Evolutionary conservation across 2,888 invertebrate species (phyloP).

Genomic region (Lottia gigantea): DNA sequence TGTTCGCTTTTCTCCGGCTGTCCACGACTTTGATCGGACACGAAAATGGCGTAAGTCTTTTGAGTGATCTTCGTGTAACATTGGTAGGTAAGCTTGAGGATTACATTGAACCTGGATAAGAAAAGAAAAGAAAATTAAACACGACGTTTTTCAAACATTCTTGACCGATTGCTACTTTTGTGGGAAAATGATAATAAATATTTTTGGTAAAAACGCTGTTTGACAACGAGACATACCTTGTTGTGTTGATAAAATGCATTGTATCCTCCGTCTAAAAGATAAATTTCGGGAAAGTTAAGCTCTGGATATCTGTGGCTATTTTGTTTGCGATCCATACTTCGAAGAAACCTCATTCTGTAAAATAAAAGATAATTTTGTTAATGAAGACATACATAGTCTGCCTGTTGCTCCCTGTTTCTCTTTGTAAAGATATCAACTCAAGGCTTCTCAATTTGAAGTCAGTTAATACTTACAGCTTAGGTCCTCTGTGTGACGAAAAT

Average conservation of each 20-base stretch:
- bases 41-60: slow-evolving; percentile 79
- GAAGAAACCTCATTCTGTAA: slow-evolving; percentile 81
- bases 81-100: slow-evolving; percentile 81
- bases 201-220: too few relatives aligned
- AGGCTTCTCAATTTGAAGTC: too few relatives aligned
- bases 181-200: too few relatives aligned
- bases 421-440: too few relatives aligned
- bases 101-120: slow-evolving; percentile 74
- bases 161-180: too few relatives aligned
- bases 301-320: slow-evolving; percentile 85
- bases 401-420: too few relatives aligned
- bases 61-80: slow-evolving; percentile 83
- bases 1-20: slow-evolving; percentile 37
- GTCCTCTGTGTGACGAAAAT: slow-evolving; percentile 23
- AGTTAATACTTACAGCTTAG: too few relatives aligned
- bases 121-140: not conserved
- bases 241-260: slow-evolving; percentile 81
- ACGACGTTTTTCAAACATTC: too few relatives aligned
- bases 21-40: slow-evolving; percentile 77
- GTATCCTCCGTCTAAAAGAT: slow-evolving; percentile 89
- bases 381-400: too few relatives aligned
- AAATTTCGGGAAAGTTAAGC: slow-evolving; percentile 89
- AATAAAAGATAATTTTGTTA: not conserved
- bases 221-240: slow-evolving; percentile 34
- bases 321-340: slow-evolving; percentile 82